Percentiles rank a stretch among this genome's conserved stretches.
Evolutionary conservation across 2,888 invertebrate species (phyloP).

Genomic region (Lamellibrachia columna): DNA sequence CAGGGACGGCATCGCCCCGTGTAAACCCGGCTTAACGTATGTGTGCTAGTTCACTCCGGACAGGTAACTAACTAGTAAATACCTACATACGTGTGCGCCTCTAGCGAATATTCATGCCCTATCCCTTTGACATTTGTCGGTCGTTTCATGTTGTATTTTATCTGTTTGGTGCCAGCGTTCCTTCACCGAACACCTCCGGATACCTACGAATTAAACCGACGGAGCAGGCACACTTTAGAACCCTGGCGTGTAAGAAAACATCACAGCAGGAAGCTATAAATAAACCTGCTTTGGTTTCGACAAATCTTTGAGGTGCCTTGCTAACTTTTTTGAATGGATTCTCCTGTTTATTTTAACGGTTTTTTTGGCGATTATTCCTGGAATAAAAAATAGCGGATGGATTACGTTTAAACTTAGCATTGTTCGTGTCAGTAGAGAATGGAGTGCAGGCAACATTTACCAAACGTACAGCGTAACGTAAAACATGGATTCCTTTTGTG

Average conservation of each 20-base stretch:
- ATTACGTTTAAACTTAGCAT: no score
- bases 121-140: neutral
- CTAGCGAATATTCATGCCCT: neutral
- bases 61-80: neutral
- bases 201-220: neutral
- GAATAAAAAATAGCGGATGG: neutral
- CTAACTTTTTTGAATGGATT: neutral
- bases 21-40: neutral
- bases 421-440: no score
- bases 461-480: no score
- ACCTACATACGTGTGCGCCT: neutral
- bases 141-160: neutral
- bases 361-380: neutral
- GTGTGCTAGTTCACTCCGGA: neutral
- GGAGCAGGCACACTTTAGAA: neutral
- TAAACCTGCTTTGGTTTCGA: neutral
- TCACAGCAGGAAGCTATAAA: neutral
- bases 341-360: neutral
- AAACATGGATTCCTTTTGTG: no score
- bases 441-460: no score
- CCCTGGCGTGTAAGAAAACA: neutral
- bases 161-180: neutral
- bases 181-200: neutral
- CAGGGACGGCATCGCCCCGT: no score
- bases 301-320: neutral